Evolutionary conservation across 2,113 vertebrate genomes (phyloP), one percentile per base, ranked within the genome.

Genomic region (Hippocampus comes): DNA sequence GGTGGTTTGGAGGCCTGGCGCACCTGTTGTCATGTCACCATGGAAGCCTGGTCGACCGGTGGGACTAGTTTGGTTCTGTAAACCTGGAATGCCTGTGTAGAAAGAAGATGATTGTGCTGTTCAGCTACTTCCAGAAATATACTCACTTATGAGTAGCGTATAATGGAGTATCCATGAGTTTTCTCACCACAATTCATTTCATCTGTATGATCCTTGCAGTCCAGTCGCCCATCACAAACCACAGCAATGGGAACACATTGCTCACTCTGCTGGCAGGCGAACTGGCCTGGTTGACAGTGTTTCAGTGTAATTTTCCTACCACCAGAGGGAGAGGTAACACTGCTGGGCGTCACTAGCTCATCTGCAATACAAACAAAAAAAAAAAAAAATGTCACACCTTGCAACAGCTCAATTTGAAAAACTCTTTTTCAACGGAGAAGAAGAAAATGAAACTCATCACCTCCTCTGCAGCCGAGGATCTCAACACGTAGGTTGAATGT

Each of bases 401-500:
- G 25, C 15, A 1, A 17, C 59, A 30, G 15, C 59, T 60, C 59
- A 34, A 10, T 60, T 27, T 59, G 15, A 23, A 8, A 56, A 10
- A 7, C 23, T 14, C 5, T 23, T 57, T 25, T 25, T 4, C 56
- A 4, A 2, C 4, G 5, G 5, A 46, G 12, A 27, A 20, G 15
- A 42, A 49, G 14, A 5, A 43, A 65, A 20, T 20, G 9, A 17
- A 9, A 9, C 18, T 23, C 53, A 73, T 84, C 66, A 94, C 94
- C 90, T 78, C 85, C 91, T 82, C 77, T 79, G 76, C 94, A 95
- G 63, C 94, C 94, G 0, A 94, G 81, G 41, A 92, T 82, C 83
- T 95, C 94, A 6, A 83, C 87, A 1, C 94, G 91, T 64, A 94
- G 84, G 75, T 91, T 91, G 73, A 94, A 92, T 2, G 87, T 91